These are phyloP conservation scores for Lithodes maja DNA, from an alignment of 2,888 invertebrate genomes.

Conservation along the genomic window DNA sequence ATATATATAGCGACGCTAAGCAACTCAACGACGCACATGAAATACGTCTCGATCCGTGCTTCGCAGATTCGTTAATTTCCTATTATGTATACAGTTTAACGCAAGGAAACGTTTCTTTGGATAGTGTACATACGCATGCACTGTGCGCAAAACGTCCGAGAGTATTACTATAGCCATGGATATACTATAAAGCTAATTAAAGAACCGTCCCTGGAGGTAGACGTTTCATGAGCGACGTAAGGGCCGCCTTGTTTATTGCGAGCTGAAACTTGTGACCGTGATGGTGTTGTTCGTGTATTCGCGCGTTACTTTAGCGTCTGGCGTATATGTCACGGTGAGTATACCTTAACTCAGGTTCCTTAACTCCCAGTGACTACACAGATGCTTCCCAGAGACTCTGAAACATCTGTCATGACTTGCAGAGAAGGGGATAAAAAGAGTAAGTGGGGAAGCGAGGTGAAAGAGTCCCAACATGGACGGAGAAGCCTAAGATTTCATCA, in stretches of 20 bases:
- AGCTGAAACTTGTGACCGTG: background rate
- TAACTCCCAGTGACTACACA: background rate
- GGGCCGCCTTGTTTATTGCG: background rate
- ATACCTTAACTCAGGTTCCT: background rate
- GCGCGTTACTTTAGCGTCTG: background rate
- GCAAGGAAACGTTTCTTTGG: no score
- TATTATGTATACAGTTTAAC: no score
- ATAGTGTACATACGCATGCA: no score
- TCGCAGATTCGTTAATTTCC: no score
- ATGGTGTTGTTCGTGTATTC: background rate
- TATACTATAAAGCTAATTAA: no score
- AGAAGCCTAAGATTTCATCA: background rate
- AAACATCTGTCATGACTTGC: background rate
- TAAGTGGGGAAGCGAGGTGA: background rate
- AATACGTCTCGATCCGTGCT: no score
- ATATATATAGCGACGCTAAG: no score
- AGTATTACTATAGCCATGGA: no score
- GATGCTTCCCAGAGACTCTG: background rate
- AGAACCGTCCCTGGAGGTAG: background rate
- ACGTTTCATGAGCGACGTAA: background rate
- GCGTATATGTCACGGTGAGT: background rate
- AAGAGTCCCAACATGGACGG: background rate
- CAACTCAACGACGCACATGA: no score
- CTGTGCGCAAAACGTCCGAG: no score
- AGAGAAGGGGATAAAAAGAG: background rate